Base-by-base conservation (phyloP, 2,113 vertebrate species). In the Apus apus region DNA sequence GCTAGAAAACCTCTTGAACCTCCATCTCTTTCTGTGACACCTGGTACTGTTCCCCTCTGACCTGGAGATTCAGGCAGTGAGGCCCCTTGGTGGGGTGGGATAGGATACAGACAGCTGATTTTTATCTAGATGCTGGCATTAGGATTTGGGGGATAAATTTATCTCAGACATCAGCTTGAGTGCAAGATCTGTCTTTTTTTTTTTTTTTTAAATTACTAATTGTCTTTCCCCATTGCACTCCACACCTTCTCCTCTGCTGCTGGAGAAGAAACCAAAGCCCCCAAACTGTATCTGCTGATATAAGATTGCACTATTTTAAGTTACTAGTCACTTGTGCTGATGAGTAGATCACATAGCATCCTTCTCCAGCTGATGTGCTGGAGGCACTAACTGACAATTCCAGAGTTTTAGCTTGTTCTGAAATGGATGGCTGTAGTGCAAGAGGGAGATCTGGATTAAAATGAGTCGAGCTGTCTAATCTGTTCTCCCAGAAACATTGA, bases 111-210 rank as follows among this genome's bases (percentile, higher is more conserved):
- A 78, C 77, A 84, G 78, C 70, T 90, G 72, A 19, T 70, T 82
- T 82, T 94, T 60, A 87, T 64, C 53, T 84, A 57, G 53, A 75
- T 93, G 82, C 82, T 95, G 93, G 87, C 67, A 60, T 73, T 93
- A 66, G 72, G 46, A 66, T 68, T 83, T 85, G 67, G 29, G 79
- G 93, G 79, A 74, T 65, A 81, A 87, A 13, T 90, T 43, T 65
- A 46, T 71, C 64, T 88, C 0, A 0, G 30, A 66, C 57, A 67
- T 72, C 75, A 74, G 48, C 75, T 85, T 79, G 60, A 79, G 81
- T 81, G 65, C 58, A 38, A 57, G 56, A 29, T 36, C 13, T 13
- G 20, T 18, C 27, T 48, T 20, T 46, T 46, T 46, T 46, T 81
- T 62, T 43, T 68, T 70, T 50, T 23, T 81, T 62, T 30, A 48